Evolutionary conservation across 2,888 invertebrate species (phyloP).

Genomic region (Junonia oenone): DNA sequence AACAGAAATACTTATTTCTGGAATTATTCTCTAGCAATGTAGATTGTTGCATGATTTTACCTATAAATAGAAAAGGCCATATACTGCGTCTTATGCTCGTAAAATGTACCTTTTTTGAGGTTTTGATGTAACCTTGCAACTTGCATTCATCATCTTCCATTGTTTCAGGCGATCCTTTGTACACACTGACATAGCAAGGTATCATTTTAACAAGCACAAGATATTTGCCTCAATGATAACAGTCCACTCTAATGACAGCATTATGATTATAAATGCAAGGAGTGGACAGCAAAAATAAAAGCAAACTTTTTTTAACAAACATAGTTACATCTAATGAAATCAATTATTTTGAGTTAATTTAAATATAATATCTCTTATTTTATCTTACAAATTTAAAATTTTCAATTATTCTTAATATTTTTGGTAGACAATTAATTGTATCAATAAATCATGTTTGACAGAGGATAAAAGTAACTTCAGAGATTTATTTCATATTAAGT

Average conservation of each 20-base stretch:
- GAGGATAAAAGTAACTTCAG: background rate
- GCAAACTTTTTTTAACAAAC: background rate
- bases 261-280: slow-evolving; percentile 13
- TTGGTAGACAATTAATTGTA: slow-evolving; percentile 10
- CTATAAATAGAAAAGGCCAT: slow-evolving; percentile 56
- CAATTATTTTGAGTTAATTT: slow-evolving; percentile 11
- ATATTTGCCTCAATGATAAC: slow-evolving; percentile 41
- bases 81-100: slow-evolving; percentile 56
- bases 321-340: slow-evolving; percentile 9
- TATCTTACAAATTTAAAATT: background rate
- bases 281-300: slow-evolving; percentile 8
- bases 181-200: slow-evolving; percentile 64
- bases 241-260: slow-evolving; percentile 36
- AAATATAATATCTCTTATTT: background rate
- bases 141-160: slow-evolving; percentile 73
- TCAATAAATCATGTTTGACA: background rate
- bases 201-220: slow-evolving; percentile 62
- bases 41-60: slow-evolving; percentile 65
- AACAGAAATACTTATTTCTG: slow-evolving; percentile 62
- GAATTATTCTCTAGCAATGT: slow-evolving; percentile 58
- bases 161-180: slow-evolving; percentile 64
- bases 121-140: slow-evolving; percentile 48
- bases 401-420: slow-evolving; percentile 1
- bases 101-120: slow-evolving; percentile 60
- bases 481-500: slow-evolving; percentile 31